Conservation (phyloP, 37 sponge, comb jelly and placozoan species). For the Aphrocallistes beatrix region DNA sequence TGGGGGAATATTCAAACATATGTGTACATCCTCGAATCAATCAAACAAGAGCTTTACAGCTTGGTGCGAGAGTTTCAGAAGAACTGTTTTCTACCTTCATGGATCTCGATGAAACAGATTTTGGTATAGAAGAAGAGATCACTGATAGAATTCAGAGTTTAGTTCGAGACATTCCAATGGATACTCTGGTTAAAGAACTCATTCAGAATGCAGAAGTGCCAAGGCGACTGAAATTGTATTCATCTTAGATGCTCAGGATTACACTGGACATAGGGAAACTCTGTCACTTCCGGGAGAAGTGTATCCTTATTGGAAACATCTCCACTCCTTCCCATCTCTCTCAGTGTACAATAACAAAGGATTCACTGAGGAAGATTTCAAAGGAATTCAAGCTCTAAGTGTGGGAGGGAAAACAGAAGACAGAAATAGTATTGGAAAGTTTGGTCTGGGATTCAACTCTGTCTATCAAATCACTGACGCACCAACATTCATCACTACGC, state of each 20-base stretch:
- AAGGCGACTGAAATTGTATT: background rate
- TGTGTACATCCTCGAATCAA: background rate
- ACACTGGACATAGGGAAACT: background rate
- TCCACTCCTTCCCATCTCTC: background rate
- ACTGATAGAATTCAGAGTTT: background rate
- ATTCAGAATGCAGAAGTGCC: constrained; percentile 6
- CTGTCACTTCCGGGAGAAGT: background rate
- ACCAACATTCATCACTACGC: background rate
- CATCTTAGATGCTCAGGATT: background rate
- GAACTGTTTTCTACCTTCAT: background rate
- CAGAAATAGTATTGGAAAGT: background rate
- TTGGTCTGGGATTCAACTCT: background rate
- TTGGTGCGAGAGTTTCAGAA: background rate
- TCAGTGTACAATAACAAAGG: constrained; percentile 8
- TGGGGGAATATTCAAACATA: background rate
- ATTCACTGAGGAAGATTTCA: background rate
- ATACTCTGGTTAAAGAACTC: background rate
- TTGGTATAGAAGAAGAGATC: background rate
- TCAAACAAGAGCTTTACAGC: background rate
- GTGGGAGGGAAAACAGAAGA: background rate
- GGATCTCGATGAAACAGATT: background rate
- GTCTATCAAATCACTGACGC: background rate
- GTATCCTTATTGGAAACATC: background rate
- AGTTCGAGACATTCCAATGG: background rate
- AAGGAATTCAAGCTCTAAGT: background rate